These are phyloP conservation scores for Acrossocheilus fasciatus DNA, from an alignment of 2,797 vertebrate species.

Conservation along the genomic window DNA sequence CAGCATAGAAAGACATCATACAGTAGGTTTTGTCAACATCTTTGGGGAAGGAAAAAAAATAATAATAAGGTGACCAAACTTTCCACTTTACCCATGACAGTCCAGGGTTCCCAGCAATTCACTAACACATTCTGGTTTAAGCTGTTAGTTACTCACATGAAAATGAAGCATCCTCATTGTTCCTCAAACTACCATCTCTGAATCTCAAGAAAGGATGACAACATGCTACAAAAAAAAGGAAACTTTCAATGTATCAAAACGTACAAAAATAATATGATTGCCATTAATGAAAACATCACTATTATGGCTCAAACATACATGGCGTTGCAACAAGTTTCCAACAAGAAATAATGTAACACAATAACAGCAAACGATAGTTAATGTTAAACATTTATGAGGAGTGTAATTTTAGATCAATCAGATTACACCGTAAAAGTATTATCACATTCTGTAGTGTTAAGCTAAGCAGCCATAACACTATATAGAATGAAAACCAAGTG, in stretches of 20 bases:
- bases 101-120: neutral
- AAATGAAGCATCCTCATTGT: neutral
- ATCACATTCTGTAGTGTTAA: neutral
- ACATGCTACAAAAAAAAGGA: neutral
- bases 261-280: neutral
- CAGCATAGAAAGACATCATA: neutral
- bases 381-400: neutral
- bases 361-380: neutral
- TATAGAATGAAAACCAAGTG: neutral
- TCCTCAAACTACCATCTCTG: neutral
- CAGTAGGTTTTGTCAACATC: neutral
- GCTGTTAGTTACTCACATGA: constrained; percentile 14
- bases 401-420: neutral
- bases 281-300: neutral
- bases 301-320: neutral
- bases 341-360: neutral
- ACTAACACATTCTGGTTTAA: neutral
- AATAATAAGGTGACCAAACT: neutral
- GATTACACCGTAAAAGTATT: neutral
- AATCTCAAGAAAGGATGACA: neutral
- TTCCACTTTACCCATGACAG: neutral
- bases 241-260: neutral
- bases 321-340: neutral
- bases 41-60: neutral
- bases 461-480: neutral